Conservation (phyloP, 2,888 invertebrate genomes). For the Erebia palarica region DNA sequence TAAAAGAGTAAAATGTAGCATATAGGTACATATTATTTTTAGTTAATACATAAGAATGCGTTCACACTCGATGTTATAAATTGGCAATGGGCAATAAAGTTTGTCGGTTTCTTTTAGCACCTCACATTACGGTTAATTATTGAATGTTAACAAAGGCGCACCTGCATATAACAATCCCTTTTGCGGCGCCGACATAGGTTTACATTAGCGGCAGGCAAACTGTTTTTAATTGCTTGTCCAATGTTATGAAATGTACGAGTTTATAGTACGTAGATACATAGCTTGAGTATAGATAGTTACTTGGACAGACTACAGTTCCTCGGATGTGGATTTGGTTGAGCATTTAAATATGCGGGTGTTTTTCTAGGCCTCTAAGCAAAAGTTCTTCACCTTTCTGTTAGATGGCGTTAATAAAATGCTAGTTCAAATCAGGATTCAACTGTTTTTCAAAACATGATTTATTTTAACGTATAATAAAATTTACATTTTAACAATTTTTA, state of each 20-base stretch:
- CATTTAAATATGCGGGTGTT: neutral
- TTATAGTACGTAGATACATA: constrained; percentile 6
- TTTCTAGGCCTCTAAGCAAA: constrained; percentile 18
- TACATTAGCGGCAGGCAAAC: constrained; percentile 44
- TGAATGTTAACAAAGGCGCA: constrained; percentile 68
- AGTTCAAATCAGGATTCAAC: neutral
- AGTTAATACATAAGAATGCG: constrained; percentile 30
- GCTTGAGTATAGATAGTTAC: neutral
- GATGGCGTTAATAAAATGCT: constrained; percentile 42
- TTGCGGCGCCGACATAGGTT: constrained; percentile 53
- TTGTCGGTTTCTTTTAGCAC: constrained; percentile 67
- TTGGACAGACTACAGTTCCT: too few species aligned
- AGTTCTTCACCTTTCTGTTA: constrained; percentile 39
- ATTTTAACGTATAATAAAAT: too few species aligned
- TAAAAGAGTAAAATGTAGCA: neutral
- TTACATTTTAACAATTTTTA: too few species aligned
- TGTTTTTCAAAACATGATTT: too few species aligned
- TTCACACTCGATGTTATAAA: constrained; percentile 50
- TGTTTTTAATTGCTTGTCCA: constrained; percentile 43
- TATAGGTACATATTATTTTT: neutral
- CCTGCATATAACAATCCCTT: constrained; percentile 60
- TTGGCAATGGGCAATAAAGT: constrained; percentile 64
- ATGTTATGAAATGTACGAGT: constrained; percentile 31
- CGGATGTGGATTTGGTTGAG: too few species aligned
- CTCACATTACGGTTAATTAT: constrained; percentile 63